phyloP scores from a whole-genome alignment of 2,113 vertebrate genomes.

The Rhabdomys dilectus region DNA sequence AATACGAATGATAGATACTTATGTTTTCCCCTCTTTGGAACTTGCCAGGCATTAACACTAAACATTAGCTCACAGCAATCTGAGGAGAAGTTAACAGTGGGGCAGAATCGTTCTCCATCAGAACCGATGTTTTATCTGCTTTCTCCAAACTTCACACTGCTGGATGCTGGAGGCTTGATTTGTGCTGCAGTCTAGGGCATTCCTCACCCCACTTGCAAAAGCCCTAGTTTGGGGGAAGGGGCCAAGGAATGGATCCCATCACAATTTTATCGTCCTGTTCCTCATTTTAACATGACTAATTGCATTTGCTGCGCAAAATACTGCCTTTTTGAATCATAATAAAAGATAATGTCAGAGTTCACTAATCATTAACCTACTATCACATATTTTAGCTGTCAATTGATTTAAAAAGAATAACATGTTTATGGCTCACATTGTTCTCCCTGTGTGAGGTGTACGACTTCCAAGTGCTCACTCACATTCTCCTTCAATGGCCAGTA shows the following conservation, averaged over 20 bases:
- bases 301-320: not conserved
- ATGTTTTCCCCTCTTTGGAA: constrained; percentile 52
- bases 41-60: constrained; percentile 69
- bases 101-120: not conserved
- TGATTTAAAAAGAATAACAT: not conserved
- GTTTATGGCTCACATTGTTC: not conserved
- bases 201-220: not conserved
- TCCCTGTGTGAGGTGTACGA: not conserved
- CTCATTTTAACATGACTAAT: not conserved
- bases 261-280: not conserved
- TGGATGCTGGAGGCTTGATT: not conserved
- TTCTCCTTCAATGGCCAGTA: not conserved
- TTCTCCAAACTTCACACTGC: constrained; percentile 30
- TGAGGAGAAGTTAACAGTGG: constrained; percentile 75
- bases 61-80: constrained; percentile 58
- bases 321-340: not conserved
- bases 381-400: not conserved
- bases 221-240: not conserved
- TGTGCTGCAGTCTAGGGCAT: not conserved
- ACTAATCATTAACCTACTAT: not conserved
- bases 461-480: not conserved
- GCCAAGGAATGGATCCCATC: not conserved
- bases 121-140: not conserved
- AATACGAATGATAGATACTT: constrained; percentile 67
- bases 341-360: not conserved